Base-by-base conservation (phyloP, 1,140 invertebrate genomes). In the Sogatella furcifera region DNA sequence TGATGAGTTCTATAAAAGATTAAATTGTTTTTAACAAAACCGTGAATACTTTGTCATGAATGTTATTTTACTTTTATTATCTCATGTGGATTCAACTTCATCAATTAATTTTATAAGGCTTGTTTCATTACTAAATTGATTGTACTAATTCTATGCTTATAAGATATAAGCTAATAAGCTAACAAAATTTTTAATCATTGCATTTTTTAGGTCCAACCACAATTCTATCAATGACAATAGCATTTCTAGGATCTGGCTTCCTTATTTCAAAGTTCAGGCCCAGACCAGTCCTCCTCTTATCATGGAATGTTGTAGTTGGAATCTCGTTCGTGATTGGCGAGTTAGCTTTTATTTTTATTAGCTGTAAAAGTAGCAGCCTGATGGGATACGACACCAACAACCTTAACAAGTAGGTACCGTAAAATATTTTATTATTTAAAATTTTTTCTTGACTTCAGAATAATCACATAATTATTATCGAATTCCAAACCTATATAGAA, bases 281-380 rank as follows among this genome's bases (percentile, higher is more conserved):
- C 0, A 66, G 73, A 14, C 78, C 84, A 0, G 73, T 78, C 57
- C 77, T 75, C 46, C 70, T 86, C 0, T 72, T 85, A 0, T 73
- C 74, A 46, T 86, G 84, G 81, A 85, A 85, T 67, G 78, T 85
- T 0, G 56, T 84, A 2, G 78, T 84, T 28, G 84, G 81, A 1
- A 59, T 77, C 9, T 66, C 78, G 11, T 82, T 75, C 52, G 72
- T 82, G 9, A 21, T 72, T 6, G 79, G 79, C 19, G 72, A 78
- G 68, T 64, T 80, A 8, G 66, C 67, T 4, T 79, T 79, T 55
- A 78, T 79, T 28, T 84, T 81, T 62, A 68, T 85, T n/a, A 78
- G 77, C 19, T 86, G 84, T 67, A 68, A 74, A 0, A 68, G 65
- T 31, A 68, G 66, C 5, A 69, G 67, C 8, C 70, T 79, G 9